Conservation (phyloP, 2,888 invertebrate genomes). For the Lasioglossum morio region DNA sequence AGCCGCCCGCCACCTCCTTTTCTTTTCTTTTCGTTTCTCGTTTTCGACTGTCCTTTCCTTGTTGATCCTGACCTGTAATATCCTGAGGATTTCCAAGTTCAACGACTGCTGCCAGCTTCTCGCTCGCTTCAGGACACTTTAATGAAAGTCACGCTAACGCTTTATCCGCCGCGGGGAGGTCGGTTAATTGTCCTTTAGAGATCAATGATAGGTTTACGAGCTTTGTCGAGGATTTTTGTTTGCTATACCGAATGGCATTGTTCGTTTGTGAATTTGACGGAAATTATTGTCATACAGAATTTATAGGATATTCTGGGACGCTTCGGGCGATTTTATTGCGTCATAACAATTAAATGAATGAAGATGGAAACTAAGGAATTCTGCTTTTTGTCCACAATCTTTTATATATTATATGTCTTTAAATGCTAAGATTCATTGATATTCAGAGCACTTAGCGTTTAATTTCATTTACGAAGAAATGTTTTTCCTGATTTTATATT, state of each 20-base stretch:
- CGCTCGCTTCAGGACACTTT: background rate
- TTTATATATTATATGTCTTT: no score
- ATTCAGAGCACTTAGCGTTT: background rate
- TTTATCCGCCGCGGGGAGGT: background rate
- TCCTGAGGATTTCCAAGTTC: slow-evolving; percentile 32
- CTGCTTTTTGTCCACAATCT: no score
- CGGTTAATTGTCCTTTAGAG: background rate
- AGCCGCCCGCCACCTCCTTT: background rate
- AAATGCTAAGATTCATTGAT: background rate
- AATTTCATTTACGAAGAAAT: background rate
- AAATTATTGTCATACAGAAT: no score
- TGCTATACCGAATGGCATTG: no score
- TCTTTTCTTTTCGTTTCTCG: slow-evolving; percentile 11
- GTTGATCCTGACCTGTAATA: slow-evolving; percentile 19
- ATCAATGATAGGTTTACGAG: background rate
- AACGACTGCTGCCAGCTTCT: slow-evolving; percentile 10
- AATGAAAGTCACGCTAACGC: slow-evolving; percentile 1
- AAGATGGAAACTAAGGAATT: no score
- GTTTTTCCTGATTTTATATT: background rate
- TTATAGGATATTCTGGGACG: no score
- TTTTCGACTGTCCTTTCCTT: background rate
- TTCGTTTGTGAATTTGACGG: no score
- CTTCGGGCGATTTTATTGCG: no score
- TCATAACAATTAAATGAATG: no score
- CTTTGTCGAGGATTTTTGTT: background rate